Conservation (phyloP, 2,888 invertebrate species). For the Linnaemya vulpina region DNA sequence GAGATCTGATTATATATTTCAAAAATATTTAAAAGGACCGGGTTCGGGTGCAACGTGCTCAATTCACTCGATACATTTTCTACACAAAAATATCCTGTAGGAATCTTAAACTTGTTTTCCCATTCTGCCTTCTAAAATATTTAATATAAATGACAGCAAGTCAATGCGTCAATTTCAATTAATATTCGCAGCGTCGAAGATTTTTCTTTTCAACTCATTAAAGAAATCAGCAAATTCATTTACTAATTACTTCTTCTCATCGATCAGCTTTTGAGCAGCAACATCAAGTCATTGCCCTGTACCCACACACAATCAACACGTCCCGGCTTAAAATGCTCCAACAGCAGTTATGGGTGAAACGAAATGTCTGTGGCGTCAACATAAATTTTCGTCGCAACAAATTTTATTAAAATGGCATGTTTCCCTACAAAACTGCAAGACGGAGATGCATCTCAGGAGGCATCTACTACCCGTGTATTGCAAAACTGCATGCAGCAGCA, state of each 20-base stretch:
- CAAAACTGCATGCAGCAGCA: conserved; percentile 7
- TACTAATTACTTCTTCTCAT: conserved; percentile 68
- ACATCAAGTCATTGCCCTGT: conserved; percentile 62
- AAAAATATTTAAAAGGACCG: no score
- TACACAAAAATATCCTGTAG: no score
- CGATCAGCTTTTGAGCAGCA: conserved; percentile 59
- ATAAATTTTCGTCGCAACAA: conserved; percentile 54
- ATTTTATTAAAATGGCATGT: conserved; percentile 53
- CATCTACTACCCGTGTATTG: conserved; percentile 27
- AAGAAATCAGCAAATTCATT: conserved; percentile 58
- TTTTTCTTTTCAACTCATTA: neutral
- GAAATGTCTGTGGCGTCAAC: conserved; percentile 58
- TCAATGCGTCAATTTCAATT: conserved; percentile 4
- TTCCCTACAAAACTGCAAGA: conserved; percentile 38
- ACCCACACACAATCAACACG: conserved; percentile 14
- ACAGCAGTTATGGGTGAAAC: neutral
- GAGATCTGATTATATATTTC: no score
- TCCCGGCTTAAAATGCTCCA: neutral
- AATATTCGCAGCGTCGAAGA: neutral
- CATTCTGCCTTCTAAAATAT: no score
- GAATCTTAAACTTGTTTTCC: no score
- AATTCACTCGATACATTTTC: no score
- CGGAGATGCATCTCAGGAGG: conserved; percentile 58
- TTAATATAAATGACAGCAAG: neutral
- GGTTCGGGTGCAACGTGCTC: no score